Evolutionary conservation across 2,113 vertebrate genomes (phyloP).

Genomic region (Marcusenius ussheri): DNA sequence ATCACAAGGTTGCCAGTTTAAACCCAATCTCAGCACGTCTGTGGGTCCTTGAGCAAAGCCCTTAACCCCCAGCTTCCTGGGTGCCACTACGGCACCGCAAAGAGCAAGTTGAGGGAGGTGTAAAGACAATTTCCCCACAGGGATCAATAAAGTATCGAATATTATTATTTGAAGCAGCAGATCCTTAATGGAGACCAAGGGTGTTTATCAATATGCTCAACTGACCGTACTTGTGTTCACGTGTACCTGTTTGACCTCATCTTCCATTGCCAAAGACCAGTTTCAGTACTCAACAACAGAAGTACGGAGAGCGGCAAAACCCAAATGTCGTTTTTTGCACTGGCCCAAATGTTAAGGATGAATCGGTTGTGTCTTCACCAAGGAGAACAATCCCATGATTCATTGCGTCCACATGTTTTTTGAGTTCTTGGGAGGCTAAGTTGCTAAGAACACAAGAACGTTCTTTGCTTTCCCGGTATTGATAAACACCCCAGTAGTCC

Average conservation of each 20-base stretch:
- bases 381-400: neutral
- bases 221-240: neutral
- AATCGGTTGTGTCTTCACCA: neutral
- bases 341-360: neutral
- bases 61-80: too few relatives aligned
- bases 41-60: too few relatives aligned
- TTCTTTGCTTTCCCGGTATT: neutral
- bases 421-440: neutral
- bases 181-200: neutral
- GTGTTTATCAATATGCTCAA: neutral
- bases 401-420: neutral
- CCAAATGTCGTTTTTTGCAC: neutral
- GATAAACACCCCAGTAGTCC: neutral
- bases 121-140: too few relatives aligned
- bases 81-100: too few relatives aligned
- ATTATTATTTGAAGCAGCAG: neutral
- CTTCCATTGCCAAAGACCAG: neutral
- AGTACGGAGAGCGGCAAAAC: neutral
- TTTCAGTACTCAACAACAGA: neutral
- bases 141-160: too few relatives aligned
- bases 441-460: neutral
- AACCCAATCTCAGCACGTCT: too few relatives aligned
- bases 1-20: too few relatives aligned
- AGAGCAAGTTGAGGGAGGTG: too few relatives aligned
- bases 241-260: neutral